Conservation (phyloP, 2,888 invertebrate genomes). For the Pandemis heparana region DNA sequence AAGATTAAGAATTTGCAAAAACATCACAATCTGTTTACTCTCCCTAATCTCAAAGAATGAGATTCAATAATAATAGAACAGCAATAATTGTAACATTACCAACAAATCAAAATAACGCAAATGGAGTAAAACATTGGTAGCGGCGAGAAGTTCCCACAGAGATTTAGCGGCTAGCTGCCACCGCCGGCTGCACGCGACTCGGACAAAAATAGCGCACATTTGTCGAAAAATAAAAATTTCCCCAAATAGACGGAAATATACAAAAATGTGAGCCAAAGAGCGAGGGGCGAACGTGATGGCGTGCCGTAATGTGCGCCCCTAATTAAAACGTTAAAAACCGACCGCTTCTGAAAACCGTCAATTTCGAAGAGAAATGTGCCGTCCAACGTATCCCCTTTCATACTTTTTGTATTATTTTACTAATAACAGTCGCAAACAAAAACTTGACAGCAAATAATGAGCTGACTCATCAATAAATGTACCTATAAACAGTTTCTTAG, state of each 20-base stretch:
- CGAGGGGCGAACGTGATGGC: slow-evolving; percentile 84
- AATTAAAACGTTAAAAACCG: slow-evolving; percentile 86
- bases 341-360: slow-evolving; percentile 84
- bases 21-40: background rate
- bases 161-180: slow-evolving; percentile 75
- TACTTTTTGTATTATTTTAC: slow-evolving; percentile 77
- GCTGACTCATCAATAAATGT: slow-evolving; percentile 5
- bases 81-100: slow-evolving; percentile 45
- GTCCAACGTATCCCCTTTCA: slow-evolving; percentile 80
- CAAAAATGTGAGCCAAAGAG: slow-evolving; percentile 83
- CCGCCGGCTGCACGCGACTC: slow-evolving; percentile 82
- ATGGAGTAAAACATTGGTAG: slow-evolving; percentile 52
- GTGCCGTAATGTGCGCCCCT: slow-evolving; percentile 85
- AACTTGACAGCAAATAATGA: background rate
- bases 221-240: slow-evolving; percentile 85
- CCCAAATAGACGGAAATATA: slow-evolving; percentile 85
- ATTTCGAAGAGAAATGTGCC: slow-evolving; percentile 85
- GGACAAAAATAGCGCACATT: slow-evolving; percentile 81
- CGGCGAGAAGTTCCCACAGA: slow-evolving; percentile 80
- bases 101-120: slow-evolving; percentile 52
- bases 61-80: slow-evolving; percentile 21
- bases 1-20: background rate
- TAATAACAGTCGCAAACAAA: slow-evolving; percentile 63
- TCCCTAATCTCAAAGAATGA: background rate
- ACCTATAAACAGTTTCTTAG: slow-evolving; percentile 5